These are phyloP conservation scores for Amazona guildingii DNA, from an alignment of 2,113 vertebrate genomes.

Conservation along the genomic window DNA sequence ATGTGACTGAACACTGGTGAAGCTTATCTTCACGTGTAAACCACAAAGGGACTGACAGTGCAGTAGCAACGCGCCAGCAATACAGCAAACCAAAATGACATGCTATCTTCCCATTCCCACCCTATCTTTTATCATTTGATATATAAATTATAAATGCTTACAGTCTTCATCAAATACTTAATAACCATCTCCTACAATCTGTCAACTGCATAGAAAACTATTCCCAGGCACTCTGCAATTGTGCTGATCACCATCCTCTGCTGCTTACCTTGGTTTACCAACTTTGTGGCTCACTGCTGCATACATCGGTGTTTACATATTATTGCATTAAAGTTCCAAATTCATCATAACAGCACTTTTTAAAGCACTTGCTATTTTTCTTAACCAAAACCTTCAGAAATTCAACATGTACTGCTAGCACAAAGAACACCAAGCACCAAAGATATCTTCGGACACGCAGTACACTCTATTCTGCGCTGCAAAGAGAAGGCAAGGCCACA, in stretches of 20 bases:
- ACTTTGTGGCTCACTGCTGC: neutral
- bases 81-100: neutral
- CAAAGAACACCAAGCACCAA: neutral
- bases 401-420: neutral
- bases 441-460: neutral
- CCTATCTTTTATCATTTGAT: neutral
- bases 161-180: neutral
- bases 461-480: neutral
- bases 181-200: neutral
- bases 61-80: neutral
- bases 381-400: neutral
- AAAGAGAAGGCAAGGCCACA: neutral
- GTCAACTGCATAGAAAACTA: neutral
- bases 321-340: neutral
- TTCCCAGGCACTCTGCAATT: neutral
- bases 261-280: neutral
- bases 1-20: rapidly evolving
- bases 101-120: neutral
- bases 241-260: neutral
- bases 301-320: neutral
- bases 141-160: neutral
- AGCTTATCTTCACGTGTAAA: neutral
- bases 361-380: neutral
- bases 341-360: neutral
- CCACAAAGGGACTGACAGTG: neutral